Base-by-base conservation (phyloP, 37 sponge, comb jelly and placozoan genomes). In the Dysidea cf. avara region DNA sequence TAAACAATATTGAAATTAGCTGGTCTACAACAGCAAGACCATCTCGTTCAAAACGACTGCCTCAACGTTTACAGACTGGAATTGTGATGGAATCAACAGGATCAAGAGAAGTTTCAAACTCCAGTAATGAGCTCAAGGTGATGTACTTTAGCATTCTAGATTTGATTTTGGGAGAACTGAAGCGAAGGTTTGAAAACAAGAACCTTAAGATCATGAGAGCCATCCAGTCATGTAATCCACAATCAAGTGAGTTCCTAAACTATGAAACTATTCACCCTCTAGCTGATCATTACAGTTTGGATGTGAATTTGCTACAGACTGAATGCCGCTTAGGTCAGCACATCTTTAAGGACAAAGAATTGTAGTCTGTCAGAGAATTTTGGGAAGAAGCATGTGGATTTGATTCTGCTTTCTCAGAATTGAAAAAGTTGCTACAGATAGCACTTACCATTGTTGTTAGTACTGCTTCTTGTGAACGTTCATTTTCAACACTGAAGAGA, bases 401-500 rank as follows among this genome's bases (percentile, higher is more conserved):
- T n/a, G n/a, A n/a, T n/a, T 55, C 11, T 24, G 72, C 38, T 56
- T 71, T 55, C 35, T 56, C 36, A 71, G 53, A 55, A 33, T 55
- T 71, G 57, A 18, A 54, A 9, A 54, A 20, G 31, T 24, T 54
- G 7, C 13, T 68, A 13, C 58, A 71, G 47, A 71, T 56, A 30
- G 56, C 37, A 32, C 56, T 71, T 16, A 71, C 72, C 52, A 71
- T 71, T 26, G 49, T 30, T 68, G 69, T 66, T 20, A 77, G 78
- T 46, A 66, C 67, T 46, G 78, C 78, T 18, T 34, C 43, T 16
- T 76, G 77, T 76, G 66, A 76, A 63, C 21, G 77, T 29, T 64
- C 77, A 48, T 64, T 76, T 35, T 64, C 66, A 34, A 53, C 77
- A 31, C 60, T 76, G 36, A 76, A 76, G 50, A 48, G 52, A 28